Evolutionary conservation across 1,140 invertebrate species (phyloP), one percentile per base, ranked within the genome.

Genomic region (Orchestia grillus): DNA sequence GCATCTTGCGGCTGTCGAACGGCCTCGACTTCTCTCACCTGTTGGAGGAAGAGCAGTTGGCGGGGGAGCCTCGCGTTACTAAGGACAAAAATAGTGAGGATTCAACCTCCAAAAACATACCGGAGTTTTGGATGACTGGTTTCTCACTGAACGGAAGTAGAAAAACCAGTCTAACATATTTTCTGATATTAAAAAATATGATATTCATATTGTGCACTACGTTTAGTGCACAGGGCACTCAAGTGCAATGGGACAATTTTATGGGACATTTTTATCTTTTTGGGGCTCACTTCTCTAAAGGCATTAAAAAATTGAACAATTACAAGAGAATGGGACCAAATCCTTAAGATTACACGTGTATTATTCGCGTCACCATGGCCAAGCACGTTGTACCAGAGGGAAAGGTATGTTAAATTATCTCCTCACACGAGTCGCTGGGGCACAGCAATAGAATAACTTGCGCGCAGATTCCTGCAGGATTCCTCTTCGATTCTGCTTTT

Each of bases 1-100:
- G 98, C 19, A 98, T 99, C 96, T 97, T 99, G 11, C 98, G 99
- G 92, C 97, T 99, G 6, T 98, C 98, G 96, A 98, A 98, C 96
- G 99, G 99, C 0, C 98, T 99, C 44, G 98, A 99, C 97, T 98
- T 98, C 97, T 98, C 98, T 0, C 95, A 96, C 43, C 98, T 97
- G 47, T 97, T 98, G 15, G 97, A 98, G 77, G 97, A 97, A 44
- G 97, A 97, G 43, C 44, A 47, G 28, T 45, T 19, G 8, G 19
- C 44, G 1, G 47, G 47, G 4, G 47, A 45, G 6, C 44, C 36
- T 6, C 8, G 23, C 0, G 92, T 19, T 40, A 19, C 44, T 23
- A 40, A 11, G 45, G 92, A 94, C 41, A 42, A 94, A 43, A 90
- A 90, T 42, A 77, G 62, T 77, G 28, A 77, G 62, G 15, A 77